A percentile compares a stretch with the other conserved stretches of the same genome.
Evolutionary conservation across 2,113 vertebrate genomes (phyloP).

Genomic region (Rhadina sibilatrix): DNA sequence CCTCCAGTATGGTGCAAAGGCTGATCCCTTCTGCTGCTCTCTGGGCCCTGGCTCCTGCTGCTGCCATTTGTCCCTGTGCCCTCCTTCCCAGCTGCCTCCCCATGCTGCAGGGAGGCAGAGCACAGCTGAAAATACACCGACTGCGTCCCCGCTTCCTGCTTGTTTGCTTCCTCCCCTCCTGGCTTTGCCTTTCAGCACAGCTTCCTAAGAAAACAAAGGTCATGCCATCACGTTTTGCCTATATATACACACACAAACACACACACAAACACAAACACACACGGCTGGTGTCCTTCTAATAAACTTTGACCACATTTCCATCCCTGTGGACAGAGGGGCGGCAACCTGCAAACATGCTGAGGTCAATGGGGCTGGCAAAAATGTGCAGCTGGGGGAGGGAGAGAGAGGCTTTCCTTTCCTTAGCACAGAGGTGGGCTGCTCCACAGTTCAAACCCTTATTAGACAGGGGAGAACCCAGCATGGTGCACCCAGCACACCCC

Average conservation of each 20-base stretch:
- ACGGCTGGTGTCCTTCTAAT: neutral
- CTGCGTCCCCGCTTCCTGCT: neutral
- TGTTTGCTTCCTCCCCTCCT: neutral
- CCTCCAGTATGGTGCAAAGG: neutral
- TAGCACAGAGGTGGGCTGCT: neutral
- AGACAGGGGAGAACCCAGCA: neutral
- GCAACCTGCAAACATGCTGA: neutral
- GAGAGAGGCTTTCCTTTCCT: neutral
- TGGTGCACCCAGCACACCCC: neutral
- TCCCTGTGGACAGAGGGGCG: neutral
- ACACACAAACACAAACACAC: neutral
- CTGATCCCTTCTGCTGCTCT: rapidly evolving
- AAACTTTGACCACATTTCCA: slow-evolving; percentile 47
- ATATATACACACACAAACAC: neutral
- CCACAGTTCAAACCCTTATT: neutral
- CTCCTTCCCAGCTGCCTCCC: neutral
- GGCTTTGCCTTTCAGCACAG: neutral
- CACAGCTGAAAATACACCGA: neutral
- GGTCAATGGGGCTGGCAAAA: neutral
- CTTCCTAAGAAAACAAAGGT: slow-evolving; percentile 54
- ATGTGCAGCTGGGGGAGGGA: neutral
- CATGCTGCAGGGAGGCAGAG: neutral
- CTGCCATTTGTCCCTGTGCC: neutral
- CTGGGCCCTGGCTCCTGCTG: neutral
- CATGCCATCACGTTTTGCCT: neutral